Base-by-base conservation (phyloP, 2,113 vertebrate genomes). In the Otocyon megalotis region DNA sequence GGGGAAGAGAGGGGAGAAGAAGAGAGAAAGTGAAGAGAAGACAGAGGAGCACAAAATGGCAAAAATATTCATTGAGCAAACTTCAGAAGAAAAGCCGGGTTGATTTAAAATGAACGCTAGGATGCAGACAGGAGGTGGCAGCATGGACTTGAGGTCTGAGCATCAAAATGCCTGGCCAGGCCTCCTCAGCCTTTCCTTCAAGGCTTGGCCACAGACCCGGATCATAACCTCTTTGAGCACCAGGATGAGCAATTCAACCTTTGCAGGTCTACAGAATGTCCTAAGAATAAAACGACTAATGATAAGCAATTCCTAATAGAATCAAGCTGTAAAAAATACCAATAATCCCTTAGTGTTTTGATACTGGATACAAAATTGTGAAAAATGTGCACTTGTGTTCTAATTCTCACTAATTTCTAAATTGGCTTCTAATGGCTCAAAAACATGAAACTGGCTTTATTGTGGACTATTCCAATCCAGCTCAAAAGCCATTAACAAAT, bases 51-150 rank as follows among this genome's bases (percentile, higher is more conserved):
- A 94, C 65, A 94, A 97, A 96, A 96, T 14, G 88, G 72, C 65
- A 72, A 80, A 91, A 88, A 76, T 30, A 97, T 30, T 92, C 79
- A 82, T 3, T 53, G 48, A 95, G 77, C 72, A 58, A 88, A 92
- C 84, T 97, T 95, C 77, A 95, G 89, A 94, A 88, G 88, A 96
- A 89, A 94, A 84, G 71, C 63, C 32, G 54, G 20, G 88, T 48
- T 72, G 91, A 79, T 94, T 97, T 83, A 84, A 97, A 98, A 93
- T 35, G 93, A 97, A 97, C 95, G 72, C 63, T 32, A 92, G 77
- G 63, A 93, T 97, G 43, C 85, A 95, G 97, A 97, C 97, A 88
- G 97, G 96, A 97, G 97, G 90, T 95, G 94, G 97, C 98, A 97
- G 96, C 96, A 98, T 95, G 98, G 87, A 97, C 94, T 97, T 96